Percentiles rank a stretch among this genome's conserved stretches.
Conservation (phyloP, 2,888 invertebrate genomes). For the Cordylochernes scorpioides region DNA sequence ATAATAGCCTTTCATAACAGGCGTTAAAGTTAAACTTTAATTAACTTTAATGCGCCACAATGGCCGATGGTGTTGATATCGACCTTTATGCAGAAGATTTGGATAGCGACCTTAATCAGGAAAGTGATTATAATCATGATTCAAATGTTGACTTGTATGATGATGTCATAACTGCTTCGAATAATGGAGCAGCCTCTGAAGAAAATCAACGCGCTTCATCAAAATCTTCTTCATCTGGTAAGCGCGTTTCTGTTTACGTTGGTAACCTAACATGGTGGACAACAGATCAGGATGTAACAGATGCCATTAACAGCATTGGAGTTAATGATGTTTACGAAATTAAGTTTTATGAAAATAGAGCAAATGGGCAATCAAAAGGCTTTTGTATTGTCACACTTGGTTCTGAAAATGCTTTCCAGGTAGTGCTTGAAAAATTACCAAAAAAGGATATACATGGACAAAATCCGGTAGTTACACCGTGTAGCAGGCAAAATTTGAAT, state of each 20-base stretch:
- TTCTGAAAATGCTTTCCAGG: slow-evolving; percentile 62
- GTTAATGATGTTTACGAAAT: slow-evolving; percentile 85
- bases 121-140: slow-evolving; percentile 39
- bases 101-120: slow-evolving; percentile 71
- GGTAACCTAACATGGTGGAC: slow-evolving; percentile 99
- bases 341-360: slow-evolving; percentile 95
- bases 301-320: slow-evolving; percentile 60
- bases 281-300: slow-evolving; percentile 80
- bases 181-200: too few species aligned
- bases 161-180: slow-evolving; percentile 76
- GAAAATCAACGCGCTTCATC: too few species aligned
- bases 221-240: too few species aligned
- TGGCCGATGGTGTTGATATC: slow-evolving; percentile 45
- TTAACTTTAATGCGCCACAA: too few species aligned
- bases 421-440: slow-evolving; percentile 74
- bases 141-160: slow-evolving; percentile 69
- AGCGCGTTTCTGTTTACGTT: slow-evolving; percentile 43
- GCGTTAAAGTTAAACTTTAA: too few species aligned
- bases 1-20: too few species aligned
- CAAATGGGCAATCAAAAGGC: slow-evolving; percentile 93
- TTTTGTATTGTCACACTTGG: slow-evolving; percentile 86
- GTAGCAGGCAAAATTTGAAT: slow-evolving; percentile 59
- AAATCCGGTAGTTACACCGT: slow-evolving; percentile 71
- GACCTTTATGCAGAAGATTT: slow-evolving; percentile 90
- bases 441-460: slow-evolving; percentile 83